Base-by-base conservation (phyloP, 2,888 invertebrate species). In the Stegophylla sp. region DNA sequence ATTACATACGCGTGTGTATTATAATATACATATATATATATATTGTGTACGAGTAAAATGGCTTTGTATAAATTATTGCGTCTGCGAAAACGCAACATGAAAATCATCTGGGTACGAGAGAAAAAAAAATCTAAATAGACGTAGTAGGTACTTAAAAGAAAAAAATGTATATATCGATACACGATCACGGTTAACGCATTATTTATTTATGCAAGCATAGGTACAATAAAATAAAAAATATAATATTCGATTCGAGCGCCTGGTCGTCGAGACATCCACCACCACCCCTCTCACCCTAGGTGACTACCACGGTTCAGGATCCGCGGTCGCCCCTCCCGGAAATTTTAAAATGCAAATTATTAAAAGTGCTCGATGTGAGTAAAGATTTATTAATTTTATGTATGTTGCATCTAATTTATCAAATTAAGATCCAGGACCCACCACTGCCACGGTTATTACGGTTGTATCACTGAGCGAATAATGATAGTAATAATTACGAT, bases 41-140 rank as follows among this genome's bases (percentile, higher is more conserved):
- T n/a, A n/a, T n/a, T 59, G 17, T 15, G 20, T 48, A 63, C 12
- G 7, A 17, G 51, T 26, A n/a, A 63, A 34, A 75, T 53, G 41
- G 51, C 41, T 75, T 75, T 75, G 64, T 64, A 75, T 75, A 75
- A 75, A 75, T 76, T 76, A 76, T 76, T 76, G 75, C 75, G 75
- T 76, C 75, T 76, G 66, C 74, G 23, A 76, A 76, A 64, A 51
- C 48, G 63, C 23, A 28, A 75, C 74, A 64, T 75, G 34, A 64
- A 75, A 75, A 75, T 75, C 74, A 28, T 64, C 23, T 15, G 63
- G n/a, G 51, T 63, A 9, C 4, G 43, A 43, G 26, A 43, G 12
- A 48, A 34, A 48, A 15, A 74, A 43, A n/a, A 17, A 45, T 23
- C 34, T 51, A 48, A 73, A 45, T 59, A 45, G 7, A 43, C n/a